Base-by-base conservation (phyloP, 2,888 invertebrate genomes). In the Tryphoninae sp. region DNA sequence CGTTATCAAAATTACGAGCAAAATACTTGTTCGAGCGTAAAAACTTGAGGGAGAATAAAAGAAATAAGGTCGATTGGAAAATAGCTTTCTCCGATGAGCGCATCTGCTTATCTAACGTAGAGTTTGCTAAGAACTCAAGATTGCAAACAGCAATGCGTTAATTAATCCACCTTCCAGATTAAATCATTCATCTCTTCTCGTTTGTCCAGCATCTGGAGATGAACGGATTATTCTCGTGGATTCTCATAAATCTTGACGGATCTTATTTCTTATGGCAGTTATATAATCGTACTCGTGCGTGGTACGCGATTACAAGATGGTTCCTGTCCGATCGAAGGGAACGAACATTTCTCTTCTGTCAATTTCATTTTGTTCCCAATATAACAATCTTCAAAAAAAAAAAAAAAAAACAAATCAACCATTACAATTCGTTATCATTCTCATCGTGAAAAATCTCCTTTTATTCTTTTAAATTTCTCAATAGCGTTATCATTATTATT, bases 131-230 rank as follows among this genome's bases (percentile, higher is more conserved):
- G 73, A 74, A 64, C 51, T 71, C 45, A 49, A 64, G 64, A 65
- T 74, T 74, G 61, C 65, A 40, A 74, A 71, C 42, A 73, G n/a
- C 26, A 40, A 13, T 64, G 69, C 73, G 59, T 78, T 81, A 78
- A 81, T 81, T 78, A 78, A 71, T 78, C 59, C 59, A 59, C 78
- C 55, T 69, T 49, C 69, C 26, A 51, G 73, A 78, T 81, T 73
- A 65, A 68, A 73, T 77, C 68, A 68, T 77, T 68, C 16, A 74
- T 64, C 72, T 73, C 61, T 55, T 64, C n/a, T 45, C 45, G 49
- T 62, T 53, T 22, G 59, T 73, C 69, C 53, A 53, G 8, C 61
- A 49, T 22, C 67, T 67, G 74, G 45, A 61, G 55, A 74, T 33
- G 68, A 53, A 51, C 42, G 55, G 26, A 33, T 33, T 59, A 67